Percentiles rank a stretch among this genome's conserved stretches.
phyloP scores from a whole-genome alignment of 2,113 vertebrate species.

The Ceratotherium simum region DNA sequence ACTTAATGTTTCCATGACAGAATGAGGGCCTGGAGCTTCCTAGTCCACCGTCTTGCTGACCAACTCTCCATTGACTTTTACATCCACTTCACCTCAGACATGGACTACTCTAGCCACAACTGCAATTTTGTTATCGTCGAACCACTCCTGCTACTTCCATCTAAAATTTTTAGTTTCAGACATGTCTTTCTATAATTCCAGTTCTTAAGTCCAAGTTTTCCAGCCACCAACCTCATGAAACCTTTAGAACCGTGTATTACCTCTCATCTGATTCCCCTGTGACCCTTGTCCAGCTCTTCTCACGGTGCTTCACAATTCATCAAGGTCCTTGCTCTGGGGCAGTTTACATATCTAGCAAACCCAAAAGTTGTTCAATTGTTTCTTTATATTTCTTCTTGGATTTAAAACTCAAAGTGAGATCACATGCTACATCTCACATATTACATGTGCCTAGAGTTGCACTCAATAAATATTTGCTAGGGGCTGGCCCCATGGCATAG shows the following conservation, averaged over 20 bases:
- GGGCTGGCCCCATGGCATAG: too few relatives aligned
- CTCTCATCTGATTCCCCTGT: not conserved
- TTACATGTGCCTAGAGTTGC: not conserved
- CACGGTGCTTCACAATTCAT: not conserved
- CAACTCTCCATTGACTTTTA: not conserved
- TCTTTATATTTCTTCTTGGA: not conserved
- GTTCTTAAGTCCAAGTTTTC: not conserved
- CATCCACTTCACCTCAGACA: not conserved
- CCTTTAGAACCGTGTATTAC: not conserved
- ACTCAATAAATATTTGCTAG: not conserved
- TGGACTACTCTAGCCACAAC: not conserved
- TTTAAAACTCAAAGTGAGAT: conserved; percentile 18
- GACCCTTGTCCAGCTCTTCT: not conserved
- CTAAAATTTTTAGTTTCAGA: not conserved
- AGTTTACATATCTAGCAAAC: not conserved
- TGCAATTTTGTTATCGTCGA: not conserved
- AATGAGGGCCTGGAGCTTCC: not conserved
- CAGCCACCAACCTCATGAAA: not conserved
- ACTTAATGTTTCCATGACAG: not conserved
- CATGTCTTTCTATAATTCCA: accelerated
- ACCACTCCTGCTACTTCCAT: not conserved
- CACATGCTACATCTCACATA: not conserved
- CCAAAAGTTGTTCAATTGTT: not conserved
- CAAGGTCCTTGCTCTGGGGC: not conserved
- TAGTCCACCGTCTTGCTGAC: not conserved